phyloP scores from a whole-genome alignment of 2,888 invertebrate species.

The Ophion ventricosus region DNA sequence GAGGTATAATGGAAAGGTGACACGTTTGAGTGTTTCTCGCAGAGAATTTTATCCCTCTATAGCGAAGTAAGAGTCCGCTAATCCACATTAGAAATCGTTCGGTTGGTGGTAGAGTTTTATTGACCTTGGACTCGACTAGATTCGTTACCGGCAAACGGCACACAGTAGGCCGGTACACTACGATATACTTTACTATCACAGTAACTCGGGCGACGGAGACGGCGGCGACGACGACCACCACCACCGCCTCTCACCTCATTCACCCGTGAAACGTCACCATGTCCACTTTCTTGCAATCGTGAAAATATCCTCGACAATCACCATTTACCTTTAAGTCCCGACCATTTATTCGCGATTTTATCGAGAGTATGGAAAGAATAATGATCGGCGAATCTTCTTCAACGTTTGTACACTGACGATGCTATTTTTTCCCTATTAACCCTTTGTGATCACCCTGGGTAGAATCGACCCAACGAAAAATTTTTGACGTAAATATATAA shows the following conservation, averaged over 20 bases:
- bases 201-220: slow-evolving; percentile 16
- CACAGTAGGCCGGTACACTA: slow-evolving; percentile 52
- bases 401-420: not conserved
- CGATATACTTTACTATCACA: slow-evolving; percentile 20
- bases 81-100: slow-evolving; percentile 68
- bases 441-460: too few species aligned
- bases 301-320: slow-evolving; percentile 38
- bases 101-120: slow-evolving; percentile 68
- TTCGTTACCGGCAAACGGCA: slow-evolving; percentile 62
- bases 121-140: slow-evolving; percentile 73
- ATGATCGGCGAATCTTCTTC: not conserved
- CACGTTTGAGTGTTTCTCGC: slow-evolving; percentile 16
- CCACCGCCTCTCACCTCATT: slow-evolving; percentile 63
- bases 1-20: slow-evolving; percentile 42
- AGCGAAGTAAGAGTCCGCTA: slow-evolving; percentile 57
- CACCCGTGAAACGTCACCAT: slow-evolving; percentile 58
- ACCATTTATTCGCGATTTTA: slow-evolving; percentile 30
- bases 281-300: slow-evolving; percentile 60
- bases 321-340: slow-evolving; percentile 39
- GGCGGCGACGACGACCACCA: slow-evolving; percentile 21
- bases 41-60: slow-evolving; percentile 46
- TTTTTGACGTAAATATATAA: too few species aligned
- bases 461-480: too few species aligned
- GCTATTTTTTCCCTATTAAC: too few species aligned
- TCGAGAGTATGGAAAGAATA: slow-evolving; percentile 20